Base-by-base conservation (phyloP, 2,113 vertebrate species). In the Glareola pratincola region DNA sequence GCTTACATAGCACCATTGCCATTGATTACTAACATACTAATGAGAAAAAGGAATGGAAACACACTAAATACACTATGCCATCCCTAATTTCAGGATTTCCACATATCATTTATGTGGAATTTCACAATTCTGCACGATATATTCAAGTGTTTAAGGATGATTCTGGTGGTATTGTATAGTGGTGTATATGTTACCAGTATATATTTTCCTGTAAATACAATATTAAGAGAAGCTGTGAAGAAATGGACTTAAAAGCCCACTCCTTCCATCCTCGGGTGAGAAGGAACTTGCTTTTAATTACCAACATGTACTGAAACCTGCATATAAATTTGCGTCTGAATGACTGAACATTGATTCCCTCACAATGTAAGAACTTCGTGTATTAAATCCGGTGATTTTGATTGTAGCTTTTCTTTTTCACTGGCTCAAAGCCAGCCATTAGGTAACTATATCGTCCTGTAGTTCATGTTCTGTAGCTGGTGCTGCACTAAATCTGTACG, bases 71-170 rank as follows among this genome's bases (percentile, higher is more conserved):
- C 67, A 83, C 69, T 79, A 62, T n/a, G 78, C 92, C 97, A 97
- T 96, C 95, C 93, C 96, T 96, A 88, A 92, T 95, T 95, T 97
- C 91, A 96, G 91, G 90, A 27, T 77, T 94, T 96, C n/a, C n/a
- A n/a, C n/a, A n/a, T n/a, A 73, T 97, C 88, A 0, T 94, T 95
- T 91, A 63, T 50, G 86, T 97, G 98, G 97, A 98, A 98, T 99
- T 99, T 98, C 97, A 96, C 96, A 96, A 98, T 98, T 98, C 98
- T 98, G 98, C 96, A 96, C 98, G 98, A 98, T 93, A 97, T 98
- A 98, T 99, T 99, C 99, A 99, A 99, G 98, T 99, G 98, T 99
- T 97, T 97, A 96, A 98, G 98, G 98, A 98, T 97, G 95, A 98
- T 97, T 98, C 93, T 95, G 96, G 96, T 95, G 96, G 89, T 97